Base-by-base conservation (phyloP, 2,797 vertebrate genomes). In the Enteromius anoplus region DNA sequence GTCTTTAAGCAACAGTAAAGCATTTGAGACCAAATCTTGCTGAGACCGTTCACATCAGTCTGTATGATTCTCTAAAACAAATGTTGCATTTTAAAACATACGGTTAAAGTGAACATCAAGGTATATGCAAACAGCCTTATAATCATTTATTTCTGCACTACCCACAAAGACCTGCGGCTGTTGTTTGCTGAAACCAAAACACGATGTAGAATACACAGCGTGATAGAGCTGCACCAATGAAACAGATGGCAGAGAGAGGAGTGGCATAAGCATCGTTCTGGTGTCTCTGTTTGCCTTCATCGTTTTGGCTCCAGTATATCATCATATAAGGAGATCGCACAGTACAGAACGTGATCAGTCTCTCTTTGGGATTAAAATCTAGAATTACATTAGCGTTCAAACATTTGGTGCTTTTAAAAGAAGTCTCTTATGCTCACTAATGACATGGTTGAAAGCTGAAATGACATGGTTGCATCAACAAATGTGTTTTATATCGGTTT, bases 241-340 rank as follows among this genome's bases (percentile, higher is more conserved):
- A 86, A 72, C 87, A 85, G 87, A 86, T 88, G 87, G 84, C 65
- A 49, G 55, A 14, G 80, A 72, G 62, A 55, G 82, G 75, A 75
- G 34, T 64, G 53, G 78, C 55, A 34, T 55, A 84, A 76, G 75
- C 81, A 62, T 77, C 76, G 26, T 75, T 71, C 82, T 65, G 85
- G 51, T 77, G 58, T 72, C 70, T 78, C 87, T 77, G 75, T 88
- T 84, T 86, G 83, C 75, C 76, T 79, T 80, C 64, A 60, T 72
- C 45, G 64, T 82, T 86, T 84, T 84, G 80, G 79, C 85, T 75
- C 21, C 14, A 69, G 58, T 71, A 58, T 78, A 76, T 80, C 51
- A 42, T 81, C 78, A 82, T 76, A 73, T 64, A 40, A 77, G 55
- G 11, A 58, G 71, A 51, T 88, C 40, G 72, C 23, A 40, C 72